A percentile compares a stretch with the other conserved stretches of the same genome.
phyloP scores from a whole-genome alignment of 2,113 vertebrate genomes.

The Rostratula benghalensis region DNA sequence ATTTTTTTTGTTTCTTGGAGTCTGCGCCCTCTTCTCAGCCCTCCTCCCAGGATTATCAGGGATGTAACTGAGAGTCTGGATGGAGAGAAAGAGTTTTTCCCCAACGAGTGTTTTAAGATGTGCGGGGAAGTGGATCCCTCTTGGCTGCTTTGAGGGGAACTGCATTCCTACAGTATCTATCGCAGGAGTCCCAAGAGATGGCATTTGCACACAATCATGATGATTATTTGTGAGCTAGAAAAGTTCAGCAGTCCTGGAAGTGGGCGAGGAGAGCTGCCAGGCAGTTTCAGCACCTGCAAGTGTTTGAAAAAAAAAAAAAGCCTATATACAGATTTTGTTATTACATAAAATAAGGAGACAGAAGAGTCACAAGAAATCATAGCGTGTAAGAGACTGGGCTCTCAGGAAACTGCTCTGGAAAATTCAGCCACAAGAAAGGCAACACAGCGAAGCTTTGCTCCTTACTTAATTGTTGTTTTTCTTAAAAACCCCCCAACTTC shows the following conservation, averaged over 20 bases:
- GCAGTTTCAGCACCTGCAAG: background rate
- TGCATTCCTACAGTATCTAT: constrained; percentile 31
- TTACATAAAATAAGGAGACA: background rate
- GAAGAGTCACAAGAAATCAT: background rate
- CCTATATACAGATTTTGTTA: background rate
- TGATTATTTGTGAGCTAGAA: background rate
- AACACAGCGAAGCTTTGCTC: background rate
- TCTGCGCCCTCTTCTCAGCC: background rate
- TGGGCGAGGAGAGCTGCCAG: background rate
- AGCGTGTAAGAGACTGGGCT: background rate
- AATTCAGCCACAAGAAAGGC: background rate
- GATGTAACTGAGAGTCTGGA: background rate
- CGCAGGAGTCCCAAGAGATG: background rate
- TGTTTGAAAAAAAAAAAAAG: background rate
- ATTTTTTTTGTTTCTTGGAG: background rate
- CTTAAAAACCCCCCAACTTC: no score
- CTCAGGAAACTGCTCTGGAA: background rate
- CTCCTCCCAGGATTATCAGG: background rate
- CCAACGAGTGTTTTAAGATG: background rate
- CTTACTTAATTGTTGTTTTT: background rate
- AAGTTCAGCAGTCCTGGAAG: background rate
- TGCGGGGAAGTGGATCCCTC: background rate
- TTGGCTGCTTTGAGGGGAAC: background rate
- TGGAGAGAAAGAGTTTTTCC: background rate
- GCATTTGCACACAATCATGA: background rate